Evolutionary conservation across 2,113 vertebrate species (phyloP).

Genomic region (Sylvia atricapilla): DNA sequence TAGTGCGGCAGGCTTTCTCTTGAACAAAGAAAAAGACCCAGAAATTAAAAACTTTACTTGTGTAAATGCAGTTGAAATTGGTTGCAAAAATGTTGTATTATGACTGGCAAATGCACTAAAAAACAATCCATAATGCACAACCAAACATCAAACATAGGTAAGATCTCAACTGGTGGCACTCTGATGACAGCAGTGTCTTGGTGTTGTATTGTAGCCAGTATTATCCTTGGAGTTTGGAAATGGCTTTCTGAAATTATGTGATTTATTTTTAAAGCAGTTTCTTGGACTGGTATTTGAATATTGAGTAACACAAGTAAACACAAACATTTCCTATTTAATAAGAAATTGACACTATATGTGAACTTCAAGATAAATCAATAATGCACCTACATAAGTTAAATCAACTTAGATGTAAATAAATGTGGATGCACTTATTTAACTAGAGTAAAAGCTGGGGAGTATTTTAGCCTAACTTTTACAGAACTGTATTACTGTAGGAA

Average conservation of each 20-base stretch:
- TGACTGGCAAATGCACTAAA: background rate
- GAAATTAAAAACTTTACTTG: background rate
- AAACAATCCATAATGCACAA: background rate
- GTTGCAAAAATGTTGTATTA: background rate
- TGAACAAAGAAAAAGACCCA: background rate
- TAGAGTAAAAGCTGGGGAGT: fast-evolving
- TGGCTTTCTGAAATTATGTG: background rate
- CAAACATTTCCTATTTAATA: fast-evolving
- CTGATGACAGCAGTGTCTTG: background rate
- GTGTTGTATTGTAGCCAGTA: background rate
- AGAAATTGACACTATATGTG: background rate
- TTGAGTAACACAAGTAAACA: background rate
- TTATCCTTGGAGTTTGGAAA: background rate
- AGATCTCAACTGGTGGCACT: background rate
- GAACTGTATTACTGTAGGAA: background rate
- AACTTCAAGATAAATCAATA: background rate
- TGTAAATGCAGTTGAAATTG: background rate
- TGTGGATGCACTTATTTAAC: background rate
- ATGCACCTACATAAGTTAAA: background rate
- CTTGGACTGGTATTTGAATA: background rate
- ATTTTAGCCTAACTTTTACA: background rate
- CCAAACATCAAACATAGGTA: background rate
- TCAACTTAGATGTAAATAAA: background rate
- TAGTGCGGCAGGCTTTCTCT: background rate
- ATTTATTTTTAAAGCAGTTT: background rate